A percentile compares a stretch with the other conserved stretches of the same genome.
Conservation (phyloP, 2,888 invertebrate species). For the Acanthosoma haemorrhoidale region DNA sequence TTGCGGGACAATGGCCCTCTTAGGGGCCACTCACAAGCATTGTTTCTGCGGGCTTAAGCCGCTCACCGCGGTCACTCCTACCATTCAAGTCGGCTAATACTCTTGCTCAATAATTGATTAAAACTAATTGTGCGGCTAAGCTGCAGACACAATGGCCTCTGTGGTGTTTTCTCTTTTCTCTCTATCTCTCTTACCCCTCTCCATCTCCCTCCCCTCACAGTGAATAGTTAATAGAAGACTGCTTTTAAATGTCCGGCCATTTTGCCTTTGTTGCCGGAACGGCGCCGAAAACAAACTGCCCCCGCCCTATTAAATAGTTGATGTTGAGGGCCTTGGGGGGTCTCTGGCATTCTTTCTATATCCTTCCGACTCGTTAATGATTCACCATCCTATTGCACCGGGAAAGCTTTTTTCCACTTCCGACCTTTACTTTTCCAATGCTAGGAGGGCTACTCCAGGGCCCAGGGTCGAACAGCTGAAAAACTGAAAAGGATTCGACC, state of each 20-base stretch:
- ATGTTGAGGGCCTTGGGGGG: not conserved
- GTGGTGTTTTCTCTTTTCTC: too few relatives aligned
- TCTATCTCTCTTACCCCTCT: too few relatives aligned
- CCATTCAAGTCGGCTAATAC: not conserved
- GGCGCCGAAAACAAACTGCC: conserved; percentile 17
- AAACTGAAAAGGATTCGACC: too few relatives aligned
- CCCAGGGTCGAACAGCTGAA: too few relatives aligned
- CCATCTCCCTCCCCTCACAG: not conserved
- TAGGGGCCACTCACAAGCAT: not conserved
- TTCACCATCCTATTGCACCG: not conserved
- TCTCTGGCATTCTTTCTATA: not conserved
- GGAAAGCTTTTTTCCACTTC: not conserved
- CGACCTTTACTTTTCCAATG: not conserved
- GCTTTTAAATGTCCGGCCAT: conserved; percentile 23
- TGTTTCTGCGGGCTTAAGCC: not conserved
- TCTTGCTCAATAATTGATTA: not conserved
- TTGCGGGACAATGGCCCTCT: not conserved
- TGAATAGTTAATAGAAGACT: conserved; percentile 22
- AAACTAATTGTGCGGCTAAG: conserved; percentile 9
- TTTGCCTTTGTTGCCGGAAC: conserved; percentile 13
- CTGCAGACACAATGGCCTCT: not conserved
- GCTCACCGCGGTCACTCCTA: not conserved
- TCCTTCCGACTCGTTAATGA: not conserved
- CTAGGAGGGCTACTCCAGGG: too few relatives aligned
- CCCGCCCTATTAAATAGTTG: not conserved